Evolutionary conservation across 2,888 invertebrate species (phyloP).

Genomic region (Mesoligia furuncula): DNA sequence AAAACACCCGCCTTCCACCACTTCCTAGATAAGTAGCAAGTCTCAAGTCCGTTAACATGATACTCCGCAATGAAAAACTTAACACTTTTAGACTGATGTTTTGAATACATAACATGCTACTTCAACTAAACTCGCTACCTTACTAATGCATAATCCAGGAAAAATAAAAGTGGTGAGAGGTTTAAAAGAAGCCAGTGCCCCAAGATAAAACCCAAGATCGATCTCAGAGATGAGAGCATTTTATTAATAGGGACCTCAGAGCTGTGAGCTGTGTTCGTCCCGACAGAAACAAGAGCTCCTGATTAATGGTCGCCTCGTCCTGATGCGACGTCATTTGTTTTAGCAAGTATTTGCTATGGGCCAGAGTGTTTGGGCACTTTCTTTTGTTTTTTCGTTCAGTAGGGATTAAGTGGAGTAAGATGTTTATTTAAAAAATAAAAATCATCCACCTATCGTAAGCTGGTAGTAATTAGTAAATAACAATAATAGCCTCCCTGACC

Average conservation of each 20-base stretch:
- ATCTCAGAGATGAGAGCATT: constrained; percentile 15
- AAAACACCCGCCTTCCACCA: too few relatives aligned
- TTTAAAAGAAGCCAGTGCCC: not conserved
- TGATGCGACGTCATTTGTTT: constrained; percentile 41
- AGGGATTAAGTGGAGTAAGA: not conserved
- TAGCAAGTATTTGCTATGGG: constrained; percentile 19
- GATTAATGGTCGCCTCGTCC: constrained; percentile 41
- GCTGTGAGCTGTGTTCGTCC: constrained; percentile 24
- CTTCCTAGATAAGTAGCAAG: not conserved
- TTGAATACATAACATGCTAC: not conserved
- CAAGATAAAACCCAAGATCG: not conserved
- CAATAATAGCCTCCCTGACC: too few relatives aligned
- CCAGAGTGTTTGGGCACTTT: not conserved
- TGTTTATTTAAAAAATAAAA: not conserved
- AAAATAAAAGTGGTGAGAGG: not conserved
- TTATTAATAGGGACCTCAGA: constrained; percentile 23
- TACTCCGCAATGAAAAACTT: not conserved
- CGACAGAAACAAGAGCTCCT: constrained; percentile 40
- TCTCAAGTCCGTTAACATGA: not conserved
- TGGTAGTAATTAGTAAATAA: too few relatives aligned
- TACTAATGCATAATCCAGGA: not conserved
- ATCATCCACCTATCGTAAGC: too few relatives aligned
- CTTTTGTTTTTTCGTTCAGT: not conserved
- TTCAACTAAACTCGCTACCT: not conserved
- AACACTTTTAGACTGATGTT: not conserved